Conservation (phyloP, 2,113 vertebrate genomes). For the Hyla sarda region DNA sequence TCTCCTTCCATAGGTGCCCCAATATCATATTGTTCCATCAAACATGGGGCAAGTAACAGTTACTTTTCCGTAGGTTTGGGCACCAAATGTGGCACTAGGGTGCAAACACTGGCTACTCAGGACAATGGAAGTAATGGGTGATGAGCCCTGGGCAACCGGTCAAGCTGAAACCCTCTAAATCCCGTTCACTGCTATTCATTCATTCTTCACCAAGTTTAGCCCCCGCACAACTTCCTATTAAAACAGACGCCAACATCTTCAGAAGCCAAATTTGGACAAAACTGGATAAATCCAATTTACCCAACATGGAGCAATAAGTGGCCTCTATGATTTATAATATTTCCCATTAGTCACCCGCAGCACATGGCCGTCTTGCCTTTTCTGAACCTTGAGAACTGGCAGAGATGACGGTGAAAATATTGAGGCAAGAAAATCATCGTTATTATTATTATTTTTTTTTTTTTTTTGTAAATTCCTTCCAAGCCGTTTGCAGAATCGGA, state of each 20-base stretch:
- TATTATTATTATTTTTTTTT: no score
- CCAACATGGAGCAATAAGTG: background rate
- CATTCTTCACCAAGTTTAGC: no score
- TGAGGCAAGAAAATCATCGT: background rate
- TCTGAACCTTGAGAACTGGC: background rate
- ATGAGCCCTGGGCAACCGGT: background rate
- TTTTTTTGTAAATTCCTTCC: slow-evolving; percentile 10
- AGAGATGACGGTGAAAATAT: background rate
- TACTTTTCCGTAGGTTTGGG: no score
- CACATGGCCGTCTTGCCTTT: background rate
- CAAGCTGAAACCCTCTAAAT: no score
- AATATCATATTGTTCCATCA: background rate
- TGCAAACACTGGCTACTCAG: background rate
- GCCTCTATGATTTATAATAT: slow-evolving; percentile 5
- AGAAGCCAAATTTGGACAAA: slow-evolving; percentile 22
- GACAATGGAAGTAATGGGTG: background rate
- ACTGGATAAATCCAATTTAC: background rate
- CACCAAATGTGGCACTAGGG: background rate
- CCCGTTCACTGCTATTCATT: no score
- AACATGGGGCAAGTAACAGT: background rate
- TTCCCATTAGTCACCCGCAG: slow-evolving; percentile 12
- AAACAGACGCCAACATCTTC: background rate
- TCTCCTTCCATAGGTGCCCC: no score
- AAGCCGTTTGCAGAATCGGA: background rate
- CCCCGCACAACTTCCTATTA: background rate